Evolutionary conservation across 2,888 invertebrate genomes (phyloP), one percentile per base, ranked within the genome.

Genomic region (Caenorhabditis sp.): DNA sequence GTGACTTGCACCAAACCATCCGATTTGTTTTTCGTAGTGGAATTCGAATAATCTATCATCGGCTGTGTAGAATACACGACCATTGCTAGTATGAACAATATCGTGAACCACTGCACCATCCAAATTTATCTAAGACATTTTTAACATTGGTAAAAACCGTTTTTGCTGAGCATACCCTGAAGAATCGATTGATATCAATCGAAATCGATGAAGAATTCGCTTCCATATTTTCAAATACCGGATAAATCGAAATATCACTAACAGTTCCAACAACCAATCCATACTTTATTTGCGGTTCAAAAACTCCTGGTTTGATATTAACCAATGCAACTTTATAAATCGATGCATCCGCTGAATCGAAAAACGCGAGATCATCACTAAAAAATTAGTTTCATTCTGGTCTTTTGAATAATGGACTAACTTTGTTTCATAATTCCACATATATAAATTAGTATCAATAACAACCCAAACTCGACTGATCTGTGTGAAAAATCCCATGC

Each of bases 401-500:
- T n/a, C 17, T n/a, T 14, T 25, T 21, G 10, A 14, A 64, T 17
- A 31, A 60, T 1, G 23, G 60, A 43, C 88, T 87, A 87, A 91
- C 91, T 92, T 94, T 89, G 95, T 93, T 89, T 96, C 95, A 90
- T 95, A 97, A 27, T 95, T 94, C 99, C 99, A 99, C 49, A 97
- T 92, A 90, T 95, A 99, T 83, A 99, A 93, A 90, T 97, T 95
- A 84, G 95, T 95, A 88, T 99, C 99, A 82, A 99, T 94, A 5
- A 95, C 94, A 65, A 99, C 90, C 97, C 97, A 99, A 0, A 97
- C 97, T 87, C 97, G 91, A 64, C 93, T 93, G 80, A 99, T 95
- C 89, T 95, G 95, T 67, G 96, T 93, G 90, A 99, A 97, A 10
- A 99, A 90, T 2, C 99, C 99, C 95, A 97, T 96, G 90, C 94